These are phyloP conservation scores for Anolis apletophallus DNA, from an alignment of 2,797 vertebrate species.

Conservation along the genomic window DNA sequence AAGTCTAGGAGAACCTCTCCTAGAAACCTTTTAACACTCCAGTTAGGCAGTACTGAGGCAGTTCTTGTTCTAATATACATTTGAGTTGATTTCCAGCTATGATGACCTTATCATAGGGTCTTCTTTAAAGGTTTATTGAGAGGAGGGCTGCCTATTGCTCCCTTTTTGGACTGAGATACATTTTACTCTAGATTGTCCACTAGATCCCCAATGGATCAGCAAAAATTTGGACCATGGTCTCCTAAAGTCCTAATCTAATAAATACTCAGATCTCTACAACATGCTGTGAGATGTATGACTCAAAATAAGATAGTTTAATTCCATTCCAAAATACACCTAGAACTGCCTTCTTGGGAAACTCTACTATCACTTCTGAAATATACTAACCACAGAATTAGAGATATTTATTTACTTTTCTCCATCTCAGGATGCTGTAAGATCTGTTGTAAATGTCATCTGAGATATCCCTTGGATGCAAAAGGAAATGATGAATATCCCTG, in stretches of 20 bases:
- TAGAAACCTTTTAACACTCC: accelerated
- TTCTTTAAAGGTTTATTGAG: no score
- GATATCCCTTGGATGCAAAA: neutral
- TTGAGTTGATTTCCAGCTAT: no score
- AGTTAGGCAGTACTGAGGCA: neutral
- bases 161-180: no score
- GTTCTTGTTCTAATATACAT: no score
- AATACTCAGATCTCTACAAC: no score
- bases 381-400: neutral
- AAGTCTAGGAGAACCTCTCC: accelerated
- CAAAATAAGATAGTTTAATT: neutral
- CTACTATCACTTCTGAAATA: neutral
- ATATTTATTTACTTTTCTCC: neutral
- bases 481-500: neutral
- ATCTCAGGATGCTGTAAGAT: neutral
- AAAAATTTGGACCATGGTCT: no score
- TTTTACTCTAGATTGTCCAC: no score
- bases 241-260: no score
- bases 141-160: no score
- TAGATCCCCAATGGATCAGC: no score
- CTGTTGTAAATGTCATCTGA: accelerated
- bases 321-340: neutral
- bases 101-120: no score
- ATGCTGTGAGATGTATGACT: neutral
- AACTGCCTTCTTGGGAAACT: neutral